Percentiles rank a stretch among this genome's conserved stretches.
These are phyloP conservation scores for Apeltes quadracus DNA, from an alignment of 2,113 vertebrate genomes.

Conservation along the genomic window DNA sequence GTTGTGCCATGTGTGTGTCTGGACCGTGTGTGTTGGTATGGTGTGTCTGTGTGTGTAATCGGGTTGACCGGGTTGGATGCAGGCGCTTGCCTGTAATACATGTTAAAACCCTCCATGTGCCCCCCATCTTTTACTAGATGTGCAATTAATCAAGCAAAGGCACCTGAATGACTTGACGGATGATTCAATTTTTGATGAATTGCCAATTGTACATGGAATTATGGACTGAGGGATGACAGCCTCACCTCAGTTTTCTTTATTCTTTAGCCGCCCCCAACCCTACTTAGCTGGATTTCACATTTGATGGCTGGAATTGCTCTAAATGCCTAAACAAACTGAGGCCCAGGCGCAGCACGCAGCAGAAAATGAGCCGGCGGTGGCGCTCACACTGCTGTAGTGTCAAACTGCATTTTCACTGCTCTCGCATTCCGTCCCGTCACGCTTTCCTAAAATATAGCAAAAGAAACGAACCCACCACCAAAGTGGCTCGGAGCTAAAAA, in stretches of 20 bases:
- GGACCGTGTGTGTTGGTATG: too few species aligned
- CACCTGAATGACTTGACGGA: background rate
- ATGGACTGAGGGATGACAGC: background rate
- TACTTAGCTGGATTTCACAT: background rate
- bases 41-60: conserved; percentile 39
- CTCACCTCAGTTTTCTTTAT: background rate
- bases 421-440: conserved; percentile 61
- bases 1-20: conserved; percentile 47
- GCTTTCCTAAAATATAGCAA: conserved; percentile 64
- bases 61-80: conserved; percentile 64
- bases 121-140: background rate
- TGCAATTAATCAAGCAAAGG: background rate
- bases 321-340: conserved; percentile 25
- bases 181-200: conserved; percentile 9
- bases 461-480: conserved; percentile 37
- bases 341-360: conserved; percentile 30
- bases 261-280: background rate
- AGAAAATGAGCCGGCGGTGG: conserved; percentile 28
- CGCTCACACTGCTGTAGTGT: conserved; percentile 46
- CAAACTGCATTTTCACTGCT: conserved; percentile 55
- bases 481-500: conserved; percentile 49
- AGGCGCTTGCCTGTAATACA: conserved; percentile 32
- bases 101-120: background rate
- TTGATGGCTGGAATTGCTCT: conserved; percentile 15
- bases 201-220: background rate